phyloP scores from a whole-genome alignment of 2,113 vertebrate genomes.

The Ochotona curzoniae region DNA sequence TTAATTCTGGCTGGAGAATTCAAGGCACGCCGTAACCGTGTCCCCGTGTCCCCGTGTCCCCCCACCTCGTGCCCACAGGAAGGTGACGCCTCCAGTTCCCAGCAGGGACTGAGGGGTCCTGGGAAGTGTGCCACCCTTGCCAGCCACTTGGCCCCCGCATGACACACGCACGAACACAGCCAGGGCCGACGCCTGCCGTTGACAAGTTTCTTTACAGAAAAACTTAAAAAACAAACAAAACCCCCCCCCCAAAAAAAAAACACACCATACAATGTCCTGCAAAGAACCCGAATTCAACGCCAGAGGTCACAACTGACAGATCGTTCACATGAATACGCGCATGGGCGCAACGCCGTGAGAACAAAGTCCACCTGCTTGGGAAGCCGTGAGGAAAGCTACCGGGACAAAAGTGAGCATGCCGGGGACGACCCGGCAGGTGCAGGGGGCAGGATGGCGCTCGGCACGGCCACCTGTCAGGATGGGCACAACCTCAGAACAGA shows the following conservation, averaged over 20 bases:
- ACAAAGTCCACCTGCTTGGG: constrained; percentile 68
- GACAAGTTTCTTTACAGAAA: constrained; percentile 78
- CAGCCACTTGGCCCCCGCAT: too few relatives aligned
- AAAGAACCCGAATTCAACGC: constrained; percentile 68
- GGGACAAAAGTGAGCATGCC: constrained; percentile 38
- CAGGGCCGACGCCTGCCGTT: neutral
- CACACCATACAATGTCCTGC: constrained; percentile 60
- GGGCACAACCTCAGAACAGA: constrained; percentile 51
- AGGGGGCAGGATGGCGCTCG: neutral
- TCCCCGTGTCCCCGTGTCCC: neutral
- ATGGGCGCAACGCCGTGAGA: constrained; percentile 71
- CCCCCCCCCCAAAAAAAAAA: too few relatives aligned
- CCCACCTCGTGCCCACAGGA: neutral
- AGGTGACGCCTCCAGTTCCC: neutral
- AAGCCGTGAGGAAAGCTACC: constrained; percentile 45
- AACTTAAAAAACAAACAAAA: constrained; percentile 81
- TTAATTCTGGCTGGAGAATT: neutral
- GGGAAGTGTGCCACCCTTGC: neutral
- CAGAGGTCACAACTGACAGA: constrained; percentile 84
- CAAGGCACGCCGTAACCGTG: neutral
- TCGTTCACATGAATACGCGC: constrained; percentile 88
- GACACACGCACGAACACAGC: neutral
- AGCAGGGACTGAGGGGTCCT: neutral
- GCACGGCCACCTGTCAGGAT: neutral
- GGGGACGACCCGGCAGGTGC: neutral